These are phyloP conservation scores for Pleuronectes platessa DNA, from an alignment of 2,113 vertebrate species.

Conservation along the genomic window DNA sequence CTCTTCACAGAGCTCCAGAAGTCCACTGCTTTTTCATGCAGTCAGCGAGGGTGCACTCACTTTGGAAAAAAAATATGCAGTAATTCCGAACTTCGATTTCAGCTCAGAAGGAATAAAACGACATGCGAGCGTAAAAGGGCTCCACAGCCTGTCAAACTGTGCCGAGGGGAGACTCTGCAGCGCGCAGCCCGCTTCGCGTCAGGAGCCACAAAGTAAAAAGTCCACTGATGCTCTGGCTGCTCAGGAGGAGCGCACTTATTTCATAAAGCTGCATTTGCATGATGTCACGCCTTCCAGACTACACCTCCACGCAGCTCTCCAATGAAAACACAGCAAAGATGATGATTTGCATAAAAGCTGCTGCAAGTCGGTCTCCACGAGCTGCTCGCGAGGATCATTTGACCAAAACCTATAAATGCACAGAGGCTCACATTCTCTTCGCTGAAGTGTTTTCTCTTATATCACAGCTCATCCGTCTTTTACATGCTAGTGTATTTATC, in stretches of 20 bases:
- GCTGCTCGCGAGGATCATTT: conserved; percentile 53
- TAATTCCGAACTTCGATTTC: conserved; percentile 59
- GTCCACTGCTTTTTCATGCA: conserved; percentile 63
- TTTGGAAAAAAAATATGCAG: background rate
- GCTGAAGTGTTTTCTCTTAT: background rate
- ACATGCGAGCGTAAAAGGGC: conserved; percentile 14
- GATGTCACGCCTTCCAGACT: conserved; percentile 75
- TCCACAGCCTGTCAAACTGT: conserved; percentile 12
- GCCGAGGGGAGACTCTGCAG: conserved; percentile 2
- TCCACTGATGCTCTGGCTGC: conserved; percentile 50
- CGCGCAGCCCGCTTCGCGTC: conserved; percentile 26
- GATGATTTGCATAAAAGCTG: conserved; percentile 75
- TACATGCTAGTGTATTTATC: background rate
- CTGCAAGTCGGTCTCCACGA: conserved; percentile 41
- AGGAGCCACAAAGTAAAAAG: conserved; percentile 18
- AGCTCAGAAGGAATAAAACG: conserved; percentile 9
- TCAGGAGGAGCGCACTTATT: conserved; percentile 75
- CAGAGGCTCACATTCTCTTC: conserved; percentile 3
- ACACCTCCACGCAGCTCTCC: conserved; percentile 70
- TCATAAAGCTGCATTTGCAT: conserved; percentile 74
- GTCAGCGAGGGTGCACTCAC: conserved; percentile 34
- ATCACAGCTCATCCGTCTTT: background rate
- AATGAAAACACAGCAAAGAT: conserved; percentile 67
- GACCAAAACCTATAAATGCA: conserved; percentile 55
- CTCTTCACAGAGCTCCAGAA: conserved; percentile 42